A percentile compares a stretch with the other conserved stretches of the same genome.
Conservation (phyloP, 2,113 vertebrate species). For the Crotalus tigris region DNA sequence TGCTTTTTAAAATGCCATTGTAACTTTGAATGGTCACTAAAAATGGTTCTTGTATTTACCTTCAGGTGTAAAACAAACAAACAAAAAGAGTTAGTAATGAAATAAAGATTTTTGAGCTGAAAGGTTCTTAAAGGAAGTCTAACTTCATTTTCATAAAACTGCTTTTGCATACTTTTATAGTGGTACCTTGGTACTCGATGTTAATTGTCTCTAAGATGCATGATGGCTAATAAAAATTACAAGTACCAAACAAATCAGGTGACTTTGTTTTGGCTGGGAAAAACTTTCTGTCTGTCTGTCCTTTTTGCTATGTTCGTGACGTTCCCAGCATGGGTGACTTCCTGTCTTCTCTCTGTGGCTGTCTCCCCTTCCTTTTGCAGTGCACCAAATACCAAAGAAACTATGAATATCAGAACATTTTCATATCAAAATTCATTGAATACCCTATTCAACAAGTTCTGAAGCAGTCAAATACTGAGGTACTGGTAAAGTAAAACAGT, state of each 20-base stretch:
- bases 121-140: background rate
- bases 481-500: conserved; percentile 44
- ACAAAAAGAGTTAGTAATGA: background rate
- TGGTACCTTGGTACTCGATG: background rate
- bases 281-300: background rate
- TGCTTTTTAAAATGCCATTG: background rate
- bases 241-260: background rate
- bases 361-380: background rate
- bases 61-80: background rate
- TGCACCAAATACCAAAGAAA: background rate
- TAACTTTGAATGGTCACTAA: background rate
- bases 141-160: conserved; percentile 36
- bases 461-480: background rate
- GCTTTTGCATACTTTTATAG: conserved; percentile 35
- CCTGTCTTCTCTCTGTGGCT: background rate
- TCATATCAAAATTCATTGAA: background rate
- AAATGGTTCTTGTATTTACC: background rate
- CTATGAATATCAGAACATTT: background rate
- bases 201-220: background rate
- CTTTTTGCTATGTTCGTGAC: background rate
- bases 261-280: background rate
- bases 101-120: background rate
- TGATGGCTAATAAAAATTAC: background rate
- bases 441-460: background rate
- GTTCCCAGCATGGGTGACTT: background rate